A percentile compares a stretch with the other conserved stretches of the same genome.
Conservation (phyloP, 2,888 invertebrate genomes). For the Tillus elongatus region DNA sequence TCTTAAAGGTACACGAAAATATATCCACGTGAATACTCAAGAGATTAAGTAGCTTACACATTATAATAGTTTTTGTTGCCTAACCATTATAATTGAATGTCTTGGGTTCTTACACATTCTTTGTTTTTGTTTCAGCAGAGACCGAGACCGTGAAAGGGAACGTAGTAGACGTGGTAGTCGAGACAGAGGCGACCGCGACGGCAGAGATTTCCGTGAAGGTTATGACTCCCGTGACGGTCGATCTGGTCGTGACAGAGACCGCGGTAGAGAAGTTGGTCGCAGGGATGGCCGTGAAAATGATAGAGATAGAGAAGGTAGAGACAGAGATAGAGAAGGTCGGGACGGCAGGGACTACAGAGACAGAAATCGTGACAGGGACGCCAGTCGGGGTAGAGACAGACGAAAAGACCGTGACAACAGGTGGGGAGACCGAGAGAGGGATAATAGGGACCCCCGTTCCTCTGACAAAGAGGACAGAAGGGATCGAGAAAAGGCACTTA, state of each 20-base stretch:
- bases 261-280: slow-evolving; percentile 31
- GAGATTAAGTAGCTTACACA: no score
- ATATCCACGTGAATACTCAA: no score
- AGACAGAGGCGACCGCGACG: slow-evolving; percentile 32
- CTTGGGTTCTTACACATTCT: no score
- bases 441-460: slow-evolving; percentile 17
- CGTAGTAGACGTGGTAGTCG: slow-evolving; percentile 26
- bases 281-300: slow-evolving; percentile 27
- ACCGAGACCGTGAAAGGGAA: slow-evolving; percentile 28
- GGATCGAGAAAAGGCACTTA: slow-evolving; percentile 31
- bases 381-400: slow-evolving; percentile 23
- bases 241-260: slow-evolving; percentile 28
- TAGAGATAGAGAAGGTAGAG: slow-evolving; percentile 27
- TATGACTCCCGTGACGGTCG: slow-evolving; percentile 31
- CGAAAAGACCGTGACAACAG: slow-evolving; percentile 23
- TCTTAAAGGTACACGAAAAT: no score
- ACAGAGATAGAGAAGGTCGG: slow-evolving; percentile 25
- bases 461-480: slow-evolving; percentile 20
- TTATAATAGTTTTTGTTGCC: no score
- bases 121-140: slow-evolving; percentile 33
- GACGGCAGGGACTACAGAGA: slow-evolving; percentile 28
- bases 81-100: no score
- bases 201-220: slow-evolving; percentile 26
- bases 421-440: slow-evolving; percentile 35
- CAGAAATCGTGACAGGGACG: slow-evolving; percentile 25